These are phyloP conservation scores for Drosophila micromelanica DNA, from an alignment of 1,140 invertebrate genomes.

Conservation along the genomic window DNA sequence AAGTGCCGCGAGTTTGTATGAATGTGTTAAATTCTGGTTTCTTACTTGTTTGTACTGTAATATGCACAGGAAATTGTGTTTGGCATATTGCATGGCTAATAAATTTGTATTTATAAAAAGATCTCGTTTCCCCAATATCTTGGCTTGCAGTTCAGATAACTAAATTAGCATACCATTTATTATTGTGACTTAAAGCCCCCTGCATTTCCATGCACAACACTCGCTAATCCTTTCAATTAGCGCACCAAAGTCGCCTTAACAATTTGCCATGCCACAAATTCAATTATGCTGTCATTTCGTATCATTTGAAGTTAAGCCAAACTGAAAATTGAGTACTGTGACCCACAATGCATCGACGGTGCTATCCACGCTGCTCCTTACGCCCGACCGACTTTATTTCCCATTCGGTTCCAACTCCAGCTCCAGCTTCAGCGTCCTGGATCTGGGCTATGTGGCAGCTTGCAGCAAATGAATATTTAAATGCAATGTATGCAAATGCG, in stretches of 20 bases:
- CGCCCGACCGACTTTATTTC: constrained; percentile 36
- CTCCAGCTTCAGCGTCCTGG: background rate
- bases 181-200: constrained; percentile 13
- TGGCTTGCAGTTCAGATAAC: background rate
- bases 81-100: background rate
- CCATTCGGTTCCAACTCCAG: constrained; percentile 14
- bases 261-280: constrained; percentile 67
- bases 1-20: no score
- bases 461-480: constrained; percentile 77
- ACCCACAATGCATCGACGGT: constrained; percentile 50
- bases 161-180: constrained; percentile 6
- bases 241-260: constrained; percentile 56
- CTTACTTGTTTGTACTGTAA: no score
- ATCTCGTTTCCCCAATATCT: background rate
- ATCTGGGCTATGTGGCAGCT: constrained; percentile 40
- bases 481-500: constrained; percentile 71
- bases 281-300: constrained; percentile 66
- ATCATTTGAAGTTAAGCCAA: constrained; percentile 70
- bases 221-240: constrained; percentile 74
- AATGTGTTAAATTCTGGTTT: no score
- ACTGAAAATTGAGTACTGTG: constrained; percentile 73
- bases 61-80: background rate
- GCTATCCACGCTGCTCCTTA: background rate
- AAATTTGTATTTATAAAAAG: background rate
- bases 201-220: background rate